These are phyloP conservation scores for Panopea generosa DNA, from an alignment of 2,888 invertebrate species.

Conservation along the genomic window DNA sequence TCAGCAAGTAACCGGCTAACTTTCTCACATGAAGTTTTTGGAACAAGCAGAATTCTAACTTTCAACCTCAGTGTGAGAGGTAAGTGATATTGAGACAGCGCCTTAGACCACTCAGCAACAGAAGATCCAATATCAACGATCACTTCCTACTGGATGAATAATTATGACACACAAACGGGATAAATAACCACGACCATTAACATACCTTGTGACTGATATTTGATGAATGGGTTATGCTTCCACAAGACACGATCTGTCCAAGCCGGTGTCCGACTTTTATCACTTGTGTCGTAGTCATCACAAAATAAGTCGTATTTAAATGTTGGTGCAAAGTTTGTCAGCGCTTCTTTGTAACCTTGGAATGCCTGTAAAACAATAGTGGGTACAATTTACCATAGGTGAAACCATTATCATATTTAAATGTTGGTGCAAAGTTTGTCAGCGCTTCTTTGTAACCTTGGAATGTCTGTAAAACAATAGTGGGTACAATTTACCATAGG, in stretches of 20 bases:
- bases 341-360: slow-evolving; percentile 96
- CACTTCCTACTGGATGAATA: too few species aligned
- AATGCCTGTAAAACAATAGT: slow-evolving; percentile 88
- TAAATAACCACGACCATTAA: slow-evolving; percentile 30
- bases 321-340: slow-evolving; percentile 96
- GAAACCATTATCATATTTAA: slow-evolving; percentile 99
- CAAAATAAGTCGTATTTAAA: slow-evolving; percentile 99
- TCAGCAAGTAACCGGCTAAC: too few species aligned
- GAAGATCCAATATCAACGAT: too few species aligned
- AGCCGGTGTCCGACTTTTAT: slow-evolving; percentile 98
- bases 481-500: too few species aligned
- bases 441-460: slow-evolving; percentile 97
- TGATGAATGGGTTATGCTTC: slow-evolving; percentile 88
- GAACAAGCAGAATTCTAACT: too few species aligned
- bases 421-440: slow-evolving; percentile 97
- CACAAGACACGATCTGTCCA: slow-evolving; percentile 99
- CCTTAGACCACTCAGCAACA: too few species aligned
- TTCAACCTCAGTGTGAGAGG: too few species aligned
- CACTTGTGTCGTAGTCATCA: slow-evolving; percentile 99
- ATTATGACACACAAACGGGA: too few species aligned
- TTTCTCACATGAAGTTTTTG: too few species aligned
- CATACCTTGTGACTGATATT: slow-evolving; percentile 79
- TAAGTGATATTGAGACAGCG: too few species aligned
- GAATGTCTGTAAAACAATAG: slow-evolving; percentile 88
- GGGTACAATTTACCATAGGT: too few species aligned